Evolutionary conservation across 53 echinoderm and acorn worm species (phyloP).

Genomic region (Temnopleurus reevesii): DNA sequence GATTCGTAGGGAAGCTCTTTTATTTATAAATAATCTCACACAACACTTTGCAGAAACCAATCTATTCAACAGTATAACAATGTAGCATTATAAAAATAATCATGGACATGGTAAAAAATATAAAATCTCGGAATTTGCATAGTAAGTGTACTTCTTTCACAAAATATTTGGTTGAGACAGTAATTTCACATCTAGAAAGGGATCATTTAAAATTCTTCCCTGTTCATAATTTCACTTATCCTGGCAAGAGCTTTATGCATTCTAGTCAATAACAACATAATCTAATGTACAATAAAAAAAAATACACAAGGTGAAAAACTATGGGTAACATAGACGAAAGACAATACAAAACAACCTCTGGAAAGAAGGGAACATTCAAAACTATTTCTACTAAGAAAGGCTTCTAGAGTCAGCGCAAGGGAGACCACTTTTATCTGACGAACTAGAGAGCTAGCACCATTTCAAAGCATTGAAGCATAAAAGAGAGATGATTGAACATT

Average conservation of each 20-base stretch:
- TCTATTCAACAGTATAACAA: constrained; percentile 35
- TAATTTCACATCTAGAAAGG: too few relatives aligned
- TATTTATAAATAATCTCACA: constrained; percentile 40
- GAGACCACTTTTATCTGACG: constrained; percentile 43
- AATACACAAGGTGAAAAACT: constrained; percentile 39
- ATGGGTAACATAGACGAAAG: constrained; percentile 42
- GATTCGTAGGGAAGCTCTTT: constrained; percentile 27
- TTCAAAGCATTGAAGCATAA: constrained; percentile 46
- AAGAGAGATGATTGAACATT: background rate
- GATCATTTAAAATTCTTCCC: too few relatives aligned
- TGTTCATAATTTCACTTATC: background rate
- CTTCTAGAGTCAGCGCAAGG: constrained; percentile 54
- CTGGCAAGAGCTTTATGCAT: background rate
- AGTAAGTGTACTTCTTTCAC: background rate
- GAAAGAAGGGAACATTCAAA: background rate
- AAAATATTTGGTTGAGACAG: too few relatives aligned
- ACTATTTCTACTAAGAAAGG: constrained; percentile 50
- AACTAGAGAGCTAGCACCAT: constrained; percentile 55
- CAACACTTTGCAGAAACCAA: constrained; percentile 1
- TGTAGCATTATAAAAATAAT: constrained; percentile 18
- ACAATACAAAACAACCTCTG: constrained; percentile 13
- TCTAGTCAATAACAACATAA: background rate
- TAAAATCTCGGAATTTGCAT: constrained; percentile 28
- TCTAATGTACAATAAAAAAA: constrained; percentile 3
- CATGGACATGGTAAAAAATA: constrained; percentile 5